Percentiles rank a stretch among this genome's conserved stretches.
These are phyloP conservation scores for Maccullochella peelii DNA, from an alignment of 2,113 vertebrate species.

Conservation along the genomic window DNA sequence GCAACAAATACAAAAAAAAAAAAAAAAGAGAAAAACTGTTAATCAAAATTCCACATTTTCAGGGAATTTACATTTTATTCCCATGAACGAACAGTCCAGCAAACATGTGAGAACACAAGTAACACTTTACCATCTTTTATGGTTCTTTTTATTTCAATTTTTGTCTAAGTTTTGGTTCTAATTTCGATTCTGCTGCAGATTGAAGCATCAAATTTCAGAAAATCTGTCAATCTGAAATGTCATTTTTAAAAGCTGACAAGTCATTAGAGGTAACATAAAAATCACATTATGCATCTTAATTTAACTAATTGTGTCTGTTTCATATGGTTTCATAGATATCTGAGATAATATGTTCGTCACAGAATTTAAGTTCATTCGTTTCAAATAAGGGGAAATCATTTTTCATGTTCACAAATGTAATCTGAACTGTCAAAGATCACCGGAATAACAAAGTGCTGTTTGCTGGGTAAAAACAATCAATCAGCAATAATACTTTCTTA, in stretches of 20 bases:
- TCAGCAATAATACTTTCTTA: not conserved
- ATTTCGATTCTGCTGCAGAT: not conserved
- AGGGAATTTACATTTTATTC: constrained; percentile 48
- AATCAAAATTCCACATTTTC: not conserved
- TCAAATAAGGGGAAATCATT: not conserved
- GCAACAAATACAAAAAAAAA: not conserved
- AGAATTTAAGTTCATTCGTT: not conserved
- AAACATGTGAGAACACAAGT: not conserved
- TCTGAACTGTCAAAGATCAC: constrained; percentile 7
- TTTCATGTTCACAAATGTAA: not conserved
- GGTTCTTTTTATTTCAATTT: too few relatives aligned
- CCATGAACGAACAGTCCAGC: not conserved
- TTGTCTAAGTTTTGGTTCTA: not conserved
- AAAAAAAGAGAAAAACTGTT: constrained; percentile 39
- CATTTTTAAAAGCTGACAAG: not conserved
- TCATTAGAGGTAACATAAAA: not conserved
- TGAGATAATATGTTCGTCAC: too few relatives aligned
- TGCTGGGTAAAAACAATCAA: constrained; percentile 49
- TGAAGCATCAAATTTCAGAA: not conserved
- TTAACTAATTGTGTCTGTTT: not conserved
- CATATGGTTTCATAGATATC: not conserved
- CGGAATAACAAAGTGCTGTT: constrained; percentile 30
- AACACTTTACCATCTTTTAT: not conserved
- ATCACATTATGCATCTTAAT: not conserved
- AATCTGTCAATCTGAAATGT: not conserved